A percentile compares a stretch with the other conserved stretches of the same genome.
These are phyloP conservation scores for Albula goreensis DNA, from an alignment of 2,113 vertebrate genomes.

Conservation along the genomic window DNA sequence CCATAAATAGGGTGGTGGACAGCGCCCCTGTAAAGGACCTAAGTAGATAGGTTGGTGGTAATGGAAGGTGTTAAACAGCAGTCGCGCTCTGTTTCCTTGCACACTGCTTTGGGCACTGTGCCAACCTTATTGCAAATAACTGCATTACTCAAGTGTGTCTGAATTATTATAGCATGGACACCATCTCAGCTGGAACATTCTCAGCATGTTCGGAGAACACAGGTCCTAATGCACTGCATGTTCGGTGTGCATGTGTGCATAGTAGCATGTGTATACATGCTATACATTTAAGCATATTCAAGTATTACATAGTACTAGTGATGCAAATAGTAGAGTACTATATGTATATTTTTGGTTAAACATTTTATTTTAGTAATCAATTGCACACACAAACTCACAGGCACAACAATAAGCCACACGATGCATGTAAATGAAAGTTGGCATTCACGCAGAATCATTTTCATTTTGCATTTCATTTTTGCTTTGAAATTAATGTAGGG, in stretches of 20 bases:
- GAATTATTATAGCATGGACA: conserved; percentile 81
- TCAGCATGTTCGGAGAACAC: conserved; percentile 51
- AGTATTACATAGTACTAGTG: not conserved
- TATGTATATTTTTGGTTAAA: too few relatives aligned
- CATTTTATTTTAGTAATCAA: too few relatives aligned
- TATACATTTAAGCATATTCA: not conserved
- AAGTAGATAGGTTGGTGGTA: conserved; percentile 48
- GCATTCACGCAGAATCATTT: too few relatives aligned
- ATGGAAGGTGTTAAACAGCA: conserved; percentile 62
- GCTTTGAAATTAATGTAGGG: too few relatives aligned
- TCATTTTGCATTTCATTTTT: too few relatives aligned
- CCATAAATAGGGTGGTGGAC: conserved; percentile 35
- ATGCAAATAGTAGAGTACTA: too few relatives aligned
- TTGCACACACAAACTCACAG: too few relatives aligned
- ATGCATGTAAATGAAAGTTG: too few relatives aligned
- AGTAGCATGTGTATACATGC: not conserved
- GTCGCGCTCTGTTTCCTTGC: conserved; percentile 71
- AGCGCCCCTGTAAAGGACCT: conserved; percentile 53
- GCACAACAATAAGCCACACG: too few relatives aligned
- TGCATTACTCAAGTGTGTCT: conserved; percentile 83
- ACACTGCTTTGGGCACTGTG: conserved; percentile 75
- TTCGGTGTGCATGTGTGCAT: not conserved
- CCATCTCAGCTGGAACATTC: conserved; percentile 73
- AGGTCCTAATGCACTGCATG: not conserved
- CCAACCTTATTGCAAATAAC: conserved; percentile 81